Base-by-base conservation (phyloP, 1,140 invertebrate genomes). In the Camponotus floridanus region DNA sequence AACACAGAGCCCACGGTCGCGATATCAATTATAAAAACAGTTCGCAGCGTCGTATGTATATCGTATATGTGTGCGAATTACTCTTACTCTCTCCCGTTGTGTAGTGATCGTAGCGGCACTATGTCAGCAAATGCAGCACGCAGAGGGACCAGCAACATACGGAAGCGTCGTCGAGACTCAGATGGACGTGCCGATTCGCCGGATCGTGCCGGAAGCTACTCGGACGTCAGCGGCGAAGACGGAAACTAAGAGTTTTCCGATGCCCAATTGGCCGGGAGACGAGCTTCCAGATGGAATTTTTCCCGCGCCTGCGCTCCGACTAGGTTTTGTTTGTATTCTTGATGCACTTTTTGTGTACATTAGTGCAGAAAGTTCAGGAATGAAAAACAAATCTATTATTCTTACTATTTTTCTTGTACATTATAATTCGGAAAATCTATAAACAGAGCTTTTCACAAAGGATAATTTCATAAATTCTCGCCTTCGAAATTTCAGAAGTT, bases 11-110 rank as follows among this genome's bases (percentile, higher is more conserved):
- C 79, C 86, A 88, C 86, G 80, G 71, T 73, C 26, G 78, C 86
- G 90, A 84, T 89, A 84, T 86, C 85, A 91, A 92, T 92, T 92
- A 92, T 90, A 92, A 92, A 92, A 92, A 92, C 91, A 92, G 85
- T 92, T 90, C 84, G 85, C 39, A 55, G 26, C n/a, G 65, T 68
- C n/a, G 62, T 70, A 42, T 11, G 5, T 80, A 68, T 64, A 26
- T 15, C 8, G 48, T 80, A 51, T 80, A 55, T 36, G 68, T 55
- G 64, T 59, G 59, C 76, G 59, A 42, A 31, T 33, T 65, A 51
- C 15, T 8, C 42, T 67, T 59, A 79, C 76, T 79, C 26, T 26
- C 26, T 26, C 45, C 26, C 33, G 90, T 21, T 89, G 85, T 88
- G 67, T 89, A 79, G 67, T 68, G 68, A 74, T 74, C 88, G 76